These are phyloP conservation scores for Cyaniris semiargus DNA, from an alignment of 2,888 invertebrate genomes.

Conservation along the genomic window DNA sequence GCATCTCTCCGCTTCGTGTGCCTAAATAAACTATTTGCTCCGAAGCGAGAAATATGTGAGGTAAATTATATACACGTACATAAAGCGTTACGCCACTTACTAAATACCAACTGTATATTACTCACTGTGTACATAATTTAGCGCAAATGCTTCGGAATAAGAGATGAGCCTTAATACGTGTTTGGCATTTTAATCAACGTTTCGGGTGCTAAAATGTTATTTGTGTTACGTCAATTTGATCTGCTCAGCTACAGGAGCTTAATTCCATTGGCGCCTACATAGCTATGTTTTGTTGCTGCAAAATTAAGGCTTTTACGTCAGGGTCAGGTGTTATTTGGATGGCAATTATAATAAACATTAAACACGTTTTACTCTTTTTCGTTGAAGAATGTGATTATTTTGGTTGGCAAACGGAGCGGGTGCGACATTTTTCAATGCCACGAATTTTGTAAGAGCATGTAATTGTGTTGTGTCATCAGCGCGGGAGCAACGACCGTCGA, in stretches of 20 bases:
- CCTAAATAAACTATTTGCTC: background rate
- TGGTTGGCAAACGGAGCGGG: background rate
- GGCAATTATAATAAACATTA: background rate
- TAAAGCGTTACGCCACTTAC: slow-evolving; percentile 1
- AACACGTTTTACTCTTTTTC: background rate
- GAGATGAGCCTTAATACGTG: slow-evolving; percentile 25
- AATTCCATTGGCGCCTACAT: background rate
- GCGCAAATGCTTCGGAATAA: slow-evolving; percentile 1
- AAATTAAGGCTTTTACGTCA: background rate
- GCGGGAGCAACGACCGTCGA: slow-evolving; percentile 48
- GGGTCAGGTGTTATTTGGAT: background rate
- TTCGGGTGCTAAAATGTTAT: slow-evolving; percentile 15
- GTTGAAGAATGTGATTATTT: background rate
- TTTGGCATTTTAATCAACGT: slow-evolving; percentile 22
- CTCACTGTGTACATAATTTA: slow-evolving; percentile 14
- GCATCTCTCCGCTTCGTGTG: background rate
- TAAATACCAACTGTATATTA: slow-evolving; percentile 14
- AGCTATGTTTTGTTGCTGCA: background rate
- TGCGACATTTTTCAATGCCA: slow-evolving; percentile 28
- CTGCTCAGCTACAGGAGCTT: background rate
- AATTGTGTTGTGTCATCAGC: slow-evolving; percentile 30
- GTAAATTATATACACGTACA: slow-evolving; percentile 14
- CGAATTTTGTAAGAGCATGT: slow-evolving; percentile 31
- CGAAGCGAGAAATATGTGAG: slow-evolving; percentile 10
- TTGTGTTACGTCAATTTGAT: slow-evolving; percentile 12